Evolutionary conservation across 2,888 invertebrate species (phyloP), one percentile per base, ranked within the genome.

Genomic region (Candidula unifasciata): DNA sequence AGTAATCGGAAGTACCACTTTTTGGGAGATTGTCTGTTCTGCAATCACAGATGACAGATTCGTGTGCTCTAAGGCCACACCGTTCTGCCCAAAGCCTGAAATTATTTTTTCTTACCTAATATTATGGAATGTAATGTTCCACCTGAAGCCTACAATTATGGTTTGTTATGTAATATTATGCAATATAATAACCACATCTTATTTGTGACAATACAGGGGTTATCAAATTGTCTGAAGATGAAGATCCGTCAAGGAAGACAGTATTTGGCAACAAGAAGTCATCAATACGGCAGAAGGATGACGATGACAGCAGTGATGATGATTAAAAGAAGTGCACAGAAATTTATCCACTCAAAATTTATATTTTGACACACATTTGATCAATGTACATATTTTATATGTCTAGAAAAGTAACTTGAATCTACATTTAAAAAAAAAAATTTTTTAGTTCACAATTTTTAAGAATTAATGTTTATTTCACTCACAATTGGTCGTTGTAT

Each of bases 241-340:
- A 87, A 37, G 87, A 89, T 66, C 86, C 85, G 37, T 87, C 88
- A 33, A 90, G 89, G 83, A 91, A 91, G 84, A 90, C 90, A 24
- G 89, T 91, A 85, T 91, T 91, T 89, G 90, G 90, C 54, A 86
- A 86, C 74, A 79, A 84, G 69, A 88, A 89, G 66, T 83, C 86
- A 52, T 66, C 68, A 13, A 85, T 87, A n/a, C 85, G 88, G 37
- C 71, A 80, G 33, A 76, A 73, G 27, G 88, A 88, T 33, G 89
- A 89, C 68, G 88, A 88, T 85, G 88, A 88, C 86, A 89, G 89
- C 87, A 90, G 90, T 85, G 90, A 89, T 60, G 86, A 89, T 82
- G 69, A 79, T 33, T 81, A 35, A 35, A 21, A 37, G 33, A 10
- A 24, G 27, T 16, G 33, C 69, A n/a, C 18, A 60, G 60, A 24